Base-by-base conservation (phyloP, 37 sponge, comb jelly and placozoan species). In the Agelas oroides region DNA sequence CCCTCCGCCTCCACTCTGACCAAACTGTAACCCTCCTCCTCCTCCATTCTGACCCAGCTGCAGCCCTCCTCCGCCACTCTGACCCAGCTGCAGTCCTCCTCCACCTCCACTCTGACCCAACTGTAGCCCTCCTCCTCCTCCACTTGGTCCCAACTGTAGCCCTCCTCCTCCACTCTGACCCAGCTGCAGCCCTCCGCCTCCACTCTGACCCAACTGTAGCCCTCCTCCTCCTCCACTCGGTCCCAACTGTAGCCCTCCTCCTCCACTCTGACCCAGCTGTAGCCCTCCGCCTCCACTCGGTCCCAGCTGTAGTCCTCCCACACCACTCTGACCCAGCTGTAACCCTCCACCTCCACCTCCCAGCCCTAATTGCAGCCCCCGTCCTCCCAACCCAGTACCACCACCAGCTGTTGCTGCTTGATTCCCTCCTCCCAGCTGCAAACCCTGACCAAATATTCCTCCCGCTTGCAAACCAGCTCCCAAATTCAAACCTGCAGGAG, bases 21-120 rank as follows among this genome's bases (percentile, higher is more conserved):
- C 74, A 5, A 82, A 82, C 57, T 82, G 83, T 14, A 82, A 60
- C 73, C 83, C 83, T 71, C 73, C 83, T 56, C 78, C 78, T 67
- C 70, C 66, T 5, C 16, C n/a, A 6, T 40, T 2, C 5, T 38
- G 74, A 40, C 74, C 74, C 28, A 63, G 5, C 41, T 62, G 81
- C 34, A 81, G 71, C 37, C 71, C 69, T 56, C 70, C 58, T 46
- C 76, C n/a, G 18, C 65, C 78, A 39, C 78, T 46, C 5, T 31
- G 23, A 36, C 78, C 65, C 78, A 46, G 8, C 46, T 46, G 46
- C 8, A 46, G 46, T 8, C 46, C 46, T 46, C 46, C 46, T 46
- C 46, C 46, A 12, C 34, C 65, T 1, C 78, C 25, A 8, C 34
- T 13, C 5, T 25, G 34, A 18, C 70, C 70, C 21, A 69, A 31